Base-by-base conservation (phyloP, 2,113 vertebrate species). In the Tupaia tana region DNA sequence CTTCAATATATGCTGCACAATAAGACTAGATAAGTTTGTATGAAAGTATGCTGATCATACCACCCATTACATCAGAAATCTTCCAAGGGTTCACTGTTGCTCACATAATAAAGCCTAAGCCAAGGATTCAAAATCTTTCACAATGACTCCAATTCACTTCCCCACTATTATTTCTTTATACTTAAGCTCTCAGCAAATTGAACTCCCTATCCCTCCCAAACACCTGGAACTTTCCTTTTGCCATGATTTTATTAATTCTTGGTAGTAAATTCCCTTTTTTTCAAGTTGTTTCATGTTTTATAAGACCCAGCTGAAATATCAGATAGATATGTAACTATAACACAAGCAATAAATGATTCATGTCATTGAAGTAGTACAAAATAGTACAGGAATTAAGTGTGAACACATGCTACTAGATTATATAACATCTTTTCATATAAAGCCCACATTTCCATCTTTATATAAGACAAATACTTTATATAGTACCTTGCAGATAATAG, bases 261-360 rank as follows among this genome's bases (percentile, higher is more conserved):
- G 73, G 77, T 93, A 59, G 6, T 67, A 24, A 87, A 79, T 27
- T 56, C 2, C 31, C 61, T 7, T 75, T 71, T 88, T 52, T 56
- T 81, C 16, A 87, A 22, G 66, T 54, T 25, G 25, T 52, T 88
- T 63, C 56, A 6, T 25, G n/a, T 80, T 92, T 27, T 88, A 0
- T 90, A 85, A 80, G 87, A 75, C 16, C 24, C 25, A 90, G 27
- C 6, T 94, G 59, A 80, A 78, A 90, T 56, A 78, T 78, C 52
- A 86, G 56, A 90, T 2, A 74, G 31, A 58, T 58, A 78, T 12
- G 54, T 6, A 34, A 31, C 54, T 54, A 1, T 66, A 78, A 67
- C 8, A 83, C 11, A 31, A 83, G 24, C 31, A 73, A 29, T 31
- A 56, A 54, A 54, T 27, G 13, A 29, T 81, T 85, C 27, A 82